phyloP scores from a whole-genome alignment of 2,888 invertebrate species.

The Parnassius mnemosyne region DNA sequence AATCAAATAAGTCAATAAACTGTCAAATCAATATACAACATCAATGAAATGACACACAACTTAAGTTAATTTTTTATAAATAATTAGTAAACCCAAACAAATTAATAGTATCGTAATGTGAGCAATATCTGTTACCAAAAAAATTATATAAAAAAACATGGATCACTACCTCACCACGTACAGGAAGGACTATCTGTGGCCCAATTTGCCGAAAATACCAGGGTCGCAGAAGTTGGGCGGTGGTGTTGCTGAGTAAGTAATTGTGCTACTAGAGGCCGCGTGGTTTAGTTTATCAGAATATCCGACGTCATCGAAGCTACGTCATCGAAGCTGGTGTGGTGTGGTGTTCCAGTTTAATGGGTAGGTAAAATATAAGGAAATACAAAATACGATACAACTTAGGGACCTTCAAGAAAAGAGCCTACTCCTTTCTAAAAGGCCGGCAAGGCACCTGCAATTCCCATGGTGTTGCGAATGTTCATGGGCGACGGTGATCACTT shows the following conservation, averaged over 20 bases:
- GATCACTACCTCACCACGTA: constrained; percentile 83
- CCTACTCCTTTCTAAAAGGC: too few relatives aligned
- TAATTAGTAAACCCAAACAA: constrained; percentile 6
- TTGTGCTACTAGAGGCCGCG: too few relatives aligned
- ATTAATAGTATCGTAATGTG: constrained; percentile 37
- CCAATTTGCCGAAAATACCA: constrained; percentile 56
- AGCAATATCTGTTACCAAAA: constrained; percentile 23
- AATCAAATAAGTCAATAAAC: neutral
- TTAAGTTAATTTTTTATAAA: constrained; percentile 5
- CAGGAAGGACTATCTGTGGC: constrained; percentile 83
- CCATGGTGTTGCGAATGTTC: too few relatives aligned
- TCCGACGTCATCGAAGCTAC: too few relatives aligned
- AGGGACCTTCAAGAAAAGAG: too few relatives aligned
- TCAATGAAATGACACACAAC: constrained; percentile 2
- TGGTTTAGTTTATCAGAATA: too few relatives aligned
- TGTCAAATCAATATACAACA: constrained; percentile 12
- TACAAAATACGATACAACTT: too few relatives aligned
- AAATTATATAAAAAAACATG: constrained; percentile 49
- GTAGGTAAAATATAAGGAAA: too few relatives aligned
- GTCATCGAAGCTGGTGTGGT: too few relatives aligned
- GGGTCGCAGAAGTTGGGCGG: constrained; percentile 34
- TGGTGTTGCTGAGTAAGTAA: constrained; percentile 46
- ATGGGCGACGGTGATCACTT: too few relatives aligned
- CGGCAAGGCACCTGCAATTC: too few relatives aligned
- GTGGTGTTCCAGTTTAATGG: too few relatives aligned